Conservation (phyloP, 2,797 vertebrate species). For the Tauraco hartlaubi region DNA sequence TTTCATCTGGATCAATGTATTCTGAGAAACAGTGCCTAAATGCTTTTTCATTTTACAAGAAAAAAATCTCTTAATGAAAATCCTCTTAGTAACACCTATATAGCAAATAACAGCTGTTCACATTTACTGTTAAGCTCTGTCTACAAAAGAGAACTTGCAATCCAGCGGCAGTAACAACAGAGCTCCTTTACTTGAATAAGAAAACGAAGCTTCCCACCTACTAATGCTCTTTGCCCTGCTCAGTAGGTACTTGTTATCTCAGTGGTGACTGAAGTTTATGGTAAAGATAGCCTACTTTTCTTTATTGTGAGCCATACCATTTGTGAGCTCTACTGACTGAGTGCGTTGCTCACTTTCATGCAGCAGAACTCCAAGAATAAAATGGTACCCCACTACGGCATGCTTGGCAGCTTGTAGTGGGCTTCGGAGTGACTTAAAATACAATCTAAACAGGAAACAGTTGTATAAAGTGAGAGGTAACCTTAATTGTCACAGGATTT, state of each 20-base stretch:
- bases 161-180: not conserved
- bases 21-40: not conserved
- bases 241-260: conserved; percentile 6
- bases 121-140: not conserved
- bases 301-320: not conserved
- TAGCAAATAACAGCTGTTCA: conserved; percentile 1
- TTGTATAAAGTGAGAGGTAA: not conserved
- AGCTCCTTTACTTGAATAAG: not conserved
- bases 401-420: not conserved
- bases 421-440: not conserved
- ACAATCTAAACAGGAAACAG: not conserved
- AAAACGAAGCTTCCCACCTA: not conserved
- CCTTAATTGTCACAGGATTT: not conserved
- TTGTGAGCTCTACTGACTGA: not conserved
- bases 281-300: not conserved
- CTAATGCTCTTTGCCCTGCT: not conserved
- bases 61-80: not conserved
- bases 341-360: not conserved
- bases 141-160: not conserved
- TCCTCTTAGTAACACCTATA: not conserved
- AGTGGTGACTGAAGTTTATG: not conserved
- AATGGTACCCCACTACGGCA: not conserved
- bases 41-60: not conserved
- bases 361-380: not conserved
- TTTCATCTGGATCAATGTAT: not conserved